Evolutionary conservation across 2,797 vertebrate species (phyloP).

Genomic region (Salmo trutta): DNA sequence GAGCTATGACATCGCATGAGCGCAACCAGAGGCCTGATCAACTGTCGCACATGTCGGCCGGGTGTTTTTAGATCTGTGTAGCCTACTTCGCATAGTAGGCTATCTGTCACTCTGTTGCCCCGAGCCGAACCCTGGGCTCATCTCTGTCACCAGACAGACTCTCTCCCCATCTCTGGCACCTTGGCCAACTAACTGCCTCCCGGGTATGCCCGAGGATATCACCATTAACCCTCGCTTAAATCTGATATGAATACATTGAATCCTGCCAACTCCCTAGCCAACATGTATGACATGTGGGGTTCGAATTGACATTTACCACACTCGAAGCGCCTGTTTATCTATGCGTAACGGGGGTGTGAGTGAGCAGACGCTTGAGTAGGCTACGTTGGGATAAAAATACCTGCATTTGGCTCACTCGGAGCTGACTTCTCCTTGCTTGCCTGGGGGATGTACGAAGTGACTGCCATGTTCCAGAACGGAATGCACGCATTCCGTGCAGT

Average conservation of each 20-base stretch:
- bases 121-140: conserved; percentile 59
- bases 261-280: conserved; percentile 27
- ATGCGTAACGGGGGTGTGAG: conserved; percentile 2
- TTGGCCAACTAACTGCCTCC: conserved; percentile 49
- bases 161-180: conserved; percentile 11
- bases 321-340: conserved; percentile 11
- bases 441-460: conserved; percentile 21
- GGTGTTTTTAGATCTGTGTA: conserved; percentile 16
- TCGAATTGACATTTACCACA: conserved; percentile 21
- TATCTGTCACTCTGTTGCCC: conserved; percentile 53
- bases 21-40: conserved; percentile 48
- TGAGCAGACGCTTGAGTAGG: background rate
- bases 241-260: conserved; percentile 8
- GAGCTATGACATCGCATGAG: conserved; percentile 33
- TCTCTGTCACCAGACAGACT: conserved; percentile 26
- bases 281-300: conserved; percentile 25
- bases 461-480: conserved; percentile 20
- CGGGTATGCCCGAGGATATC: conserved; percentile 23
- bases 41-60: conserved; percentile 55
- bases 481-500: background rate
- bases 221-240: background rate
- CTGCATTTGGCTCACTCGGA: conserved; percentile 21
- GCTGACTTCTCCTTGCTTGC: conserved; percentile 10
- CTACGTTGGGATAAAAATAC: background rate
- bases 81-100: conserved; percentile 56